phyloP scores from a whole-genome alignment of 2,113 vertebrate species.

The Cairina moschata region DNA sequence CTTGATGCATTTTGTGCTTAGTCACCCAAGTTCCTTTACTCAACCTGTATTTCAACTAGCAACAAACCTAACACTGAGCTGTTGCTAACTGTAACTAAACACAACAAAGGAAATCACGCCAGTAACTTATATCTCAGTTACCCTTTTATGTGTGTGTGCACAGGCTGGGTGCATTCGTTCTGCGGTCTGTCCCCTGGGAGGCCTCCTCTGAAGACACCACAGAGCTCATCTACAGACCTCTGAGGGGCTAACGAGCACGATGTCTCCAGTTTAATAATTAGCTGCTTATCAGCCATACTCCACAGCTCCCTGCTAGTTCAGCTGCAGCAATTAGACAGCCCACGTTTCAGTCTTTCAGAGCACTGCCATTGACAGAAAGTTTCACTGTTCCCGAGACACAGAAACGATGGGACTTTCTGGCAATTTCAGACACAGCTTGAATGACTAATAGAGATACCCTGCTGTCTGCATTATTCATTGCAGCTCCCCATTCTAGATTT shows the following conservation, averaged over 20 bases:
- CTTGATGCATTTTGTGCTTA: not conserved
- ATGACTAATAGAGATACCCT: slow-evolving; percentile 29
- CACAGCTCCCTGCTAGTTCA: slow-evolving; percentile 6
- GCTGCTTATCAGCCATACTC: not conserved
- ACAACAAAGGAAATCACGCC: not conserved
- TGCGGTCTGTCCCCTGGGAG: not conserved
- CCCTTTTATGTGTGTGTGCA: not conserved
- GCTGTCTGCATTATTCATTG: slow-evolving; percentile 3
- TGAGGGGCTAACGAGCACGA: slow-evolving; percentile 29
- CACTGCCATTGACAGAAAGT: not conserved
- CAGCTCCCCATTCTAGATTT: not conserved
- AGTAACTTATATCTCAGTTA: not conserved
- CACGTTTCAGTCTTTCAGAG: slow-evolving; percentile 6
- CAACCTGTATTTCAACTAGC: not conserved
- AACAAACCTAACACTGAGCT: fast-evolving
- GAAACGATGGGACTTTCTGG: slow-evolving; percentile 1
- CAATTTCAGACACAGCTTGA: slow-evolving; percentile 11
- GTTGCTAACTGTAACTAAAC: slow-evolving; percentile 10
- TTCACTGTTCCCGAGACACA: not conserved
- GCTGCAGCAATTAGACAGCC: slow-evolving; percentile 44
- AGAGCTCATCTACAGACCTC: slow-evolving; percentile 41
- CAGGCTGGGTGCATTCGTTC: not conserved
- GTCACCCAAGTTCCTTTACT: not conserved
- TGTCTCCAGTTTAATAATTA: slow-evolving; percentile 57
- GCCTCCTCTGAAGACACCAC: slow-evolving; percentile 22